phyloP scores from a whole-genome alignment of 2,113 vertebrate species.

The Ornithorhynchus anatinus region DNA sequence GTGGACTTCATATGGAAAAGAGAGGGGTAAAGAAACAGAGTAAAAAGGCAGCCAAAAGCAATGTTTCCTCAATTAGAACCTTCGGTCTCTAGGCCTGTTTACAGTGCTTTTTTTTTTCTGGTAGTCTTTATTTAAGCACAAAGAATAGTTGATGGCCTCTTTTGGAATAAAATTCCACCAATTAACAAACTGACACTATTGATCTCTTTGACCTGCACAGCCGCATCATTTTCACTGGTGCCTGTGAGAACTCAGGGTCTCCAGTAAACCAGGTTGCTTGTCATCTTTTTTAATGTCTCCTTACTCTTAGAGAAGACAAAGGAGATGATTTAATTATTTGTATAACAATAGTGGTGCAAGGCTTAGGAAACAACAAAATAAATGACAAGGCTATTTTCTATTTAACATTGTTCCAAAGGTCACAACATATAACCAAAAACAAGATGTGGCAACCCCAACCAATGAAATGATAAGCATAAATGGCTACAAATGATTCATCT shows the following conservation, averaged over 20 bases:
- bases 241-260: background rate
- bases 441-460: too few relatives aligned
- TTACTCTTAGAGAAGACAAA: constrained; percentile 11
- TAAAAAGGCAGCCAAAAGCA: background rate
- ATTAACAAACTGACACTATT: background rate
- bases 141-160: constrained; percentile 27
- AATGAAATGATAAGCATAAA: too few relatives aligned
- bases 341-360: too few relatives aligned
- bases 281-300: constrained; percentile 10
- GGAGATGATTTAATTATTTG: background rate
- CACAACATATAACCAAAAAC: too few relatives aligned
- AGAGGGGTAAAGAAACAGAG: background rate
- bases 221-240: background rate
- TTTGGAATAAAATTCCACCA: constrained; percentile 36
- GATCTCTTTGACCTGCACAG: constrained; percentile 1
- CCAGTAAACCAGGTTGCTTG: constrained; percentile 21
- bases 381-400: too few relatives aligned
- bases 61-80: background rate
- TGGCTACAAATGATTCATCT: too few relatives aligned
- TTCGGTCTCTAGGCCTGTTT: background rate
- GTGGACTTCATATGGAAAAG: constrained; percentile 21
- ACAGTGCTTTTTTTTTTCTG: constrained; percentile 6
- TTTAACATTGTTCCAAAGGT: too few relatives aligned
- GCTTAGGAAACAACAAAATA: too few relatives aligned
- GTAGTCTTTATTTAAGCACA: constrained; percentile 26